Base-by-base conservation (phyloP, 2,888 invertebrate genomes). In the Diarsia mendica region DNA sequence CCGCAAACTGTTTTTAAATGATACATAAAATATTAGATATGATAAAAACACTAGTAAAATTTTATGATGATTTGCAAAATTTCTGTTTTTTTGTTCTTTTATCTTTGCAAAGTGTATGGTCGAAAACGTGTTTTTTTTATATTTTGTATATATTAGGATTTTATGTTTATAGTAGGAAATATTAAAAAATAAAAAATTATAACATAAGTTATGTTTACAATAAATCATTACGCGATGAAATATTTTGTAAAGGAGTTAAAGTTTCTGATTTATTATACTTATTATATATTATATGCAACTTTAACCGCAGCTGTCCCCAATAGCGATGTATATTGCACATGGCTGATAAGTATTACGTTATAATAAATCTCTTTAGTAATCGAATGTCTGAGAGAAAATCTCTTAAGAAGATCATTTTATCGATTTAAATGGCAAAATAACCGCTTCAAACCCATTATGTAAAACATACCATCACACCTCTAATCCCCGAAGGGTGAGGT, bases 231-330 rank as follows among this genome's bases (percentile, higher is more conserved):
- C 3, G 0, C 33, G 33, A 63, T 63, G 10, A 74, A 64, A 82
- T 64, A 55, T 55, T 63, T 55, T 64, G 20, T 20, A 64, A 75
- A 82, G 28, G 44, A 82, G 75, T 75, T 33, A 13, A 53, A 18
- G 3, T 33, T 63, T 44, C 33, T 63, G 28, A 82, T 82, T 65
- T 48, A 65, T 75, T 39, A 13, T 44, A 72, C 39, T 23, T 60
- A n/a, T n/a, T n/a, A n/a, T n/a, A n/a, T n/a, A n/a, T 15, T 11
- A 53, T 60, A 20, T 78, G 51, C 39, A 49, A 33, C 33, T 53
- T 61, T 28, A 67, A 58, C 79, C 79, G 44, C 84, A 66, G 23
- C 49, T 60, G 84, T 44, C 69, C 85, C 80, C 81, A 53, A 68
- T 85, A 23, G 58, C 67, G 70, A 69, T 39, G 39, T 67, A 71